These are phyloP conservation scores for Orthosia incerta DNA, from an alignment of 2,888 invertebrate species.

Conservation along the genomic window DNA sequence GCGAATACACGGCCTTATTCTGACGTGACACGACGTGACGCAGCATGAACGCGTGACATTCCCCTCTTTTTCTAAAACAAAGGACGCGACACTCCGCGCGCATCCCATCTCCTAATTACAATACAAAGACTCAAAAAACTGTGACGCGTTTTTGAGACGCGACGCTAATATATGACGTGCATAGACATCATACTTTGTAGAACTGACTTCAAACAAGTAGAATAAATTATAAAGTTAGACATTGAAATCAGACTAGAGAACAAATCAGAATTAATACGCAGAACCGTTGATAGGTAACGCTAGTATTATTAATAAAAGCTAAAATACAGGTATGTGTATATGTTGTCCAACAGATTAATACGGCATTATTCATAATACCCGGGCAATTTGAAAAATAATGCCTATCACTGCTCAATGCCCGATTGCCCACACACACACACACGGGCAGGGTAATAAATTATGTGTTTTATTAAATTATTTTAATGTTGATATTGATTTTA, in stretches of 20 bases:
- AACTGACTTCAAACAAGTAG: not conserved
- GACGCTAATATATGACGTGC: constrained; percentile 26
- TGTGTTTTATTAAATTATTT: no score
- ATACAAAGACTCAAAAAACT: constrained; percentile 65
- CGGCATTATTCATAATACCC: no score
- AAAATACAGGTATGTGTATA: no score
- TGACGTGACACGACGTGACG: constrained; percentile 64
- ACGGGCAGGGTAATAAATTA: no score
- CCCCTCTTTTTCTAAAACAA: constrained; percentile 65
- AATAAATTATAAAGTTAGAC: no score
- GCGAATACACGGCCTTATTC: constrained; percentile 57
- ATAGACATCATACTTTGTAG: constrained; percentile 1
- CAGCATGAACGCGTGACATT: constrained; percentile 65
- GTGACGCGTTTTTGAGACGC: constrained; percentile 55
- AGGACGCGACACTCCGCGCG: constrained; percentile 59
- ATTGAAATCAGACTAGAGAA: no score
- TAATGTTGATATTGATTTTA: no score
- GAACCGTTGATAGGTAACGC: not conserved
- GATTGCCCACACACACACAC: no score
- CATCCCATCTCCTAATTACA: constrained; percentile 70
- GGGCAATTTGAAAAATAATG: no score
- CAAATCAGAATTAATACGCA: not conserved
- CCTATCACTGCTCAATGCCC: no score
- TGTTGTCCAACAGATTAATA: no score
- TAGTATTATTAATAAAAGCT: not conserved